phyloP scores from a whole-genome alignment of 1,140 invertebrate genomes.

The Cephus cinctus region DNA sequence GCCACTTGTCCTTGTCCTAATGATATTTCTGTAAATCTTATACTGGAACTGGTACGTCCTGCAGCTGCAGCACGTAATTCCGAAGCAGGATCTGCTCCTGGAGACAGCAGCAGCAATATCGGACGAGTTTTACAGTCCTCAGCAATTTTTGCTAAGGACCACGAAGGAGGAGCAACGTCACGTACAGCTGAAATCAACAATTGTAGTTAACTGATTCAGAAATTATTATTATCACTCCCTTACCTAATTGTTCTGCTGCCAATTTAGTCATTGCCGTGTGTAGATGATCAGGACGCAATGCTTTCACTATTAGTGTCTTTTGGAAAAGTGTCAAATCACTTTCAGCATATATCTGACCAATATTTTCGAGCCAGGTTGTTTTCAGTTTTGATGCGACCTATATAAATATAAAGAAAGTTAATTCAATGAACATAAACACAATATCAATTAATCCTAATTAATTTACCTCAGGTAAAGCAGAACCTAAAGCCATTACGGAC shows the following conservation, averaged over 20 bases:
- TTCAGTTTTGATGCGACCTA: conserved; percentile 45
- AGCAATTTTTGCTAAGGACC: conserved; percentile 46
- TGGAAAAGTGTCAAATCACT: conserved; percentile 74
- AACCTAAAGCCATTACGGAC: conserved; percentile 33
- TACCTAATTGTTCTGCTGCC: conserved; percentile 68
- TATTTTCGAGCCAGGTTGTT: conserved; percentile 43
- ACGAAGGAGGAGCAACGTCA: conserved; percentile 39
- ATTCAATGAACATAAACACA: conserved; percentile 1
- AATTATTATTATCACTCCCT: conserved; percentile 10
- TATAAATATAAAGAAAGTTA: not conserved
- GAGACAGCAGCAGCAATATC: conserved; percentile 68
- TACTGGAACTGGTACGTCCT: conserved; percentile 31
- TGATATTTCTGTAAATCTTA: conserved; percentile 61
- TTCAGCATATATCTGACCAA: conserved; percentile 52
- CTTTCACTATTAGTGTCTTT: conserved; percentile 78
- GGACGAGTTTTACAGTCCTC: conserved; percentile 56
- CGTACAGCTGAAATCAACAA: conserved; percentile 31
- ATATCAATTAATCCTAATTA: too few relatives aligned
- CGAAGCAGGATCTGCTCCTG: conserved; percentile 76
- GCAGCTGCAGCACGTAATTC: conserved; percentile 67
- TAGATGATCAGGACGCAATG: conserved; percentile 79
- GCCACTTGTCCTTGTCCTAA: conserved; percentile 67
- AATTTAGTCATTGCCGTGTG: conserved; percentile 71
- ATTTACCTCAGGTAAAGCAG: conserved; percentile 35
- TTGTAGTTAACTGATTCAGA: not conserved